Evolutionary conservation across 2,797 vertebrate genomes (phyloP).

Genomic region (Graptemys geographica): DNA sequence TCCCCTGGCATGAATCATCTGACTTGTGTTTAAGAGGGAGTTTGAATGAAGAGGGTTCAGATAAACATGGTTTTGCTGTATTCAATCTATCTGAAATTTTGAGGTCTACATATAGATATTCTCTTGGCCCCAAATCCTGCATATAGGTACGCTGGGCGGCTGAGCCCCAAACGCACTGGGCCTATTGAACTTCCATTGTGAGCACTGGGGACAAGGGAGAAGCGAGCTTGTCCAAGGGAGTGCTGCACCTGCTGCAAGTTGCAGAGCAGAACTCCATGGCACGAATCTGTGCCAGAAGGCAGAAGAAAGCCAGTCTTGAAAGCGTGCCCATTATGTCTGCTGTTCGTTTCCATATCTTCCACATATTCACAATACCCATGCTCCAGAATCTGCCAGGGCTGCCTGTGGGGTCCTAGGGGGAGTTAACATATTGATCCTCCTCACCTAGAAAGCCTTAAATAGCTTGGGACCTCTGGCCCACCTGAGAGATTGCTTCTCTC

Average conservation of each 20-base stretch:
- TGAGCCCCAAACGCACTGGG: not conserved
- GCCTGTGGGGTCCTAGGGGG: rapidly evolving
- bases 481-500: rapidly evolving
- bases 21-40: constrained; percentile 2
- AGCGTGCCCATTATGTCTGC: not conserved
- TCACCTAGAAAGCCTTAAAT: not conserved
- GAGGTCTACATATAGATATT: not conserved
- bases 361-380: not conserved
- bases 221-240: not conserved
- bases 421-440: not conserved
- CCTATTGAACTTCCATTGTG: not conserved
- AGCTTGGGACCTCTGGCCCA: not conserved
- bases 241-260: not conserved
- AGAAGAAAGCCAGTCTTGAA: not conserved
- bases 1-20: not conserved
- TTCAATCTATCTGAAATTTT: not conserved
- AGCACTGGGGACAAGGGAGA: not conserved
- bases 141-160: not conserved
- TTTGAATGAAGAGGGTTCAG: not conserved
- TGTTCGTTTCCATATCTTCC: not conserved
- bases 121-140: rapidly evolving
- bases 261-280: not conserved
- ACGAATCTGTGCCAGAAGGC: not conserved
- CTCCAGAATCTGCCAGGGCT: not conserved
- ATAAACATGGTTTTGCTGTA: not conserved